Evolutionary conservation across 2,888 invertebrate genomes (phyloP).

Genomic region (Hirudinaria manillensis): DNA sequence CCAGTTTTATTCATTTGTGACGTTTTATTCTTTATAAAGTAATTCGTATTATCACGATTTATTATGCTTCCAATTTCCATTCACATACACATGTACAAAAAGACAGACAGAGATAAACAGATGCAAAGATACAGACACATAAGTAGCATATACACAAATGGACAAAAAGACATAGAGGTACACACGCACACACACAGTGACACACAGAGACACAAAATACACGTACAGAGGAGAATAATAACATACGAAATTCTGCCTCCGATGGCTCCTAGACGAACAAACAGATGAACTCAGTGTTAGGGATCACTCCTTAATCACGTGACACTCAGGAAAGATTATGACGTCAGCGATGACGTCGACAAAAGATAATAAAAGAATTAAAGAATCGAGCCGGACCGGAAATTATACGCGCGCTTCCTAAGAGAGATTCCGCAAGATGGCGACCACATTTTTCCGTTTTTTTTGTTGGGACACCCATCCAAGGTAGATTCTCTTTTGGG

Average conservation of each 20-base stretch:
- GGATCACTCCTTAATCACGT: constrained; percentile 8
- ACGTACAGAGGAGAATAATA: neutral
- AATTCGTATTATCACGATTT: no score
- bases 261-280: no score
- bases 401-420: no score
- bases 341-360: constrained; percentile 14
- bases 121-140: neutral
- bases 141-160: neutral
- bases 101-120: neutral
- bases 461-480: no score
- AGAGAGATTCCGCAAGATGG: no score
- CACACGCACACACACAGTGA: neutral
- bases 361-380: constrained; percentile 15
- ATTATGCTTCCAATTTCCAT: no score
- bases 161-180: neutral
- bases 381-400: no score
- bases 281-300: no score
- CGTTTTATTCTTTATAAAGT: no score
- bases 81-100: neutral
- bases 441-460: no score
- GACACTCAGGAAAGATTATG: constrained; percentile 4
- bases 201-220: neutral
- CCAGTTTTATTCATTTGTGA: no score
- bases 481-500: no score
- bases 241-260: neutral